Evolutionary conservation across 1,140 invertebrate genomes (phyloP).

Genomic region (Aphidius ervi): DNA sequence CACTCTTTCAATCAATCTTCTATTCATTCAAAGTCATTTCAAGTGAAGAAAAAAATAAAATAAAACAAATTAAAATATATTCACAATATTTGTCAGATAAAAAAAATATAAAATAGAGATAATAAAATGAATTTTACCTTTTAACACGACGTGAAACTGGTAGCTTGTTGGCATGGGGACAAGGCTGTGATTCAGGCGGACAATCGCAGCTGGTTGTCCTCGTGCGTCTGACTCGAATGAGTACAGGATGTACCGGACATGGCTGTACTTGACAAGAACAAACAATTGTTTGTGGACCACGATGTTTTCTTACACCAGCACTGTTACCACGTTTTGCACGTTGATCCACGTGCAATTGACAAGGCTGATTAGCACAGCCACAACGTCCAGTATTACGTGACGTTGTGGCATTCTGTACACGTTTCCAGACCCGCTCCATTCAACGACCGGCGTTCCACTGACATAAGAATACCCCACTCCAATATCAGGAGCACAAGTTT

Average conservation of each 20-base stretch:
- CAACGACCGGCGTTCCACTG: constrained; percentile 64
- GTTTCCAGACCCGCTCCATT: constrained; percentile 58
- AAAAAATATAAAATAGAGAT: not conserved
- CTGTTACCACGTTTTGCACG: constrained; percentile 37
- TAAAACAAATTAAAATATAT: no score
- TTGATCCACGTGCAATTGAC: constrained; percentile 48
- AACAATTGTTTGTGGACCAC: constrained; percentile 47
- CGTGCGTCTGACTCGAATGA: constrained; percentile 45
- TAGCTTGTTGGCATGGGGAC: constrained; percentile 36
- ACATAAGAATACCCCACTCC: constrained; percentile 22
- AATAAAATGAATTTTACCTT: constrained; percentile 36
- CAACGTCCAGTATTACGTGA: constrained; percentile 40
- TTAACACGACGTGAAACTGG: constrained; percentile 35
- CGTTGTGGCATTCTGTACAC: constrained; percentile 46
- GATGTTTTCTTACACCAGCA: constrained; percentile 33
- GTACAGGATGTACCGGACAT: constrained; percentile 48
- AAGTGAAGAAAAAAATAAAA: not conserved
- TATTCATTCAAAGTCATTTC: not conserved
- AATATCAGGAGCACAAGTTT: constrained; percentile 16
- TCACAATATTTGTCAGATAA: no score
- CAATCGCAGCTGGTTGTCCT: constrained; percentile 44
- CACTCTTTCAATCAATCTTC: no score
- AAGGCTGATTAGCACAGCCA: constrained; percentile 43
- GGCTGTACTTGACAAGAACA: constrained; percentile 49
- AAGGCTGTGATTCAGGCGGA: constrained; percentile 43